A percentile compares a stretch with the other conserved stretches of the same genome.
Evolutionary conservation across 1,140 invertebrate genomes (phyloP).

Genomic region (Drosophila murphyi): DNA sequence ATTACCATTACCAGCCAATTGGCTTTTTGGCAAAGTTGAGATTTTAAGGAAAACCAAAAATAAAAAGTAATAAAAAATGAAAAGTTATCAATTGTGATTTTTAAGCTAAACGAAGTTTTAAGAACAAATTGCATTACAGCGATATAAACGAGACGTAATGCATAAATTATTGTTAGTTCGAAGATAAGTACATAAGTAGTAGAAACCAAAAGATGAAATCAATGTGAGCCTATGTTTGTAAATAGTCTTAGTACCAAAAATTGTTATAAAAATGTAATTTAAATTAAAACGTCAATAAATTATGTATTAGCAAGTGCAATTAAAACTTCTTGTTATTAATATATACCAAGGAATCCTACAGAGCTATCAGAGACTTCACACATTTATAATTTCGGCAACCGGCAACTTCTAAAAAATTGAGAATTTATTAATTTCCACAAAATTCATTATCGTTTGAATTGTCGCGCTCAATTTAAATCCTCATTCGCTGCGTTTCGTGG

Average conservation of each 20-base stretch:
- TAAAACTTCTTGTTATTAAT: slow-evolving; percentile 18
- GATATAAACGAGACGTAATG: slow-evolving; percentile 45
- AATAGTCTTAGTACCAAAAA: slow-evolving; percentile 73
- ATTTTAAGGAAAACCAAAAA: slow-evolving; percentile 51
- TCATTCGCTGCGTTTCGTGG: no score
- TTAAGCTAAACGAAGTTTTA: slow-evolving; percentile 79
- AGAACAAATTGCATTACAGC: slow-evolving; percentile 54
- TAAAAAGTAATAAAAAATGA: slow-evolving; percentile 43
- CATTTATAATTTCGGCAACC: no score
- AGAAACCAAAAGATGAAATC: slow-evolving; percentile 47
- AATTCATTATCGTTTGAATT: no score
- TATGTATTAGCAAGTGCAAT: slow-evolving; percentile 82
- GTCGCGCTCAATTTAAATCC: no score
- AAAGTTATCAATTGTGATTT: slow-evolving; percentile 76
- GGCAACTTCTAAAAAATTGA: no score
- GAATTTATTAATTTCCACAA: no score
- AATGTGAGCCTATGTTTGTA: slow-evolving; percentile 74
- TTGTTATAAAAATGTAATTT: slow-evolving; percentile 79
- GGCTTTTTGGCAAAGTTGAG: slow-evolving; percentile 41
- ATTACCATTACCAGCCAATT: slow-evolving; percentile 4
- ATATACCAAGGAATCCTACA: background rate
- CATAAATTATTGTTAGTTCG: slow-evolving; percentile 63
- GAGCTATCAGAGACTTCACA: no score
- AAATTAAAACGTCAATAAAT: slow-evolving; percentile 80
- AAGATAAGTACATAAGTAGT: slow-evolving; percentile 41